Evolutionary conservation across 2,113 vertebrate species (phyloP).

Genomic region (Pseudorasbora parva): DNA sequence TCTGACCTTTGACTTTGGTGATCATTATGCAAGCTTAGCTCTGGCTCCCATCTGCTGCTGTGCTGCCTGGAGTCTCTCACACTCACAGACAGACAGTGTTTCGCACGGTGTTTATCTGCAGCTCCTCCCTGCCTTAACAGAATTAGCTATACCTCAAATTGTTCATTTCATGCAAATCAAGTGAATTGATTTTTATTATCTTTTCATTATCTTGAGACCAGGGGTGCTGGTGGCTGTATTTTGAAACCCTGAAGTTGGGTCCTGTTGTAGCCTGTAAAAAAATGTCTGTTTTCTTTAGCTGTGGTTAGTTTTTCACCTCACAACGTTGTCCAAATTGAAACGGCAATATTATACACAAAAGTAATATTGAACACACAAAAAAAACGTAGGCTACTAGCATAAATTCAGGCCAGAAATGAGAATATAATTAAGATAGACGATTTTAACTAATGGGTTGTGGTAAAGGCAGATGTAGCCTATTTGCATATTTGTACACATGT

Average conservation of each 20-base stretch:
- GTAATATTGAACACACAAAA: background rate
- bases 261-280: background rate
- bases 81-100: background rate
- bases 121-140: background rate
- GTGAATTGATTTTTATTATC: background rate
- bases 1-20: background rate
- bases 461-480: no score
- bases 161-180: background rate
- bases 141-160: background rate
- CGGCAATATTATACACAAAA: no score
- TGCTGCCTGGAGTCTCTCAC: background rate
- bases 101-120: background rate
- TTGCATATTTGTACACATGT: no score
- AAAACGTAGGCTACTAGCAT: background rate
- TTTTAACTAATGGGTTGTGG: no score
- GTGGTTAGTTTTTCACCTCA: background rate
- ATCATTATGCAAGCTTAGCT: slow-evolving; percentile 13
- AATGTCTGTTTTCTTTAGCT: no score
- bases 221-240: background rate
- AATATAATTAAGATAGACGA: background rate
- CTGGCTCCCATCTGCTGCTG: background rate
- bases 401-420: background rate
- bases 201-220: background rate
- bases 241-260: background rate
- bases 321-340: background rate